These are phyloP conservation scores for Trichomalopsis sarcophagae DNA, from an alignment of 1,140 invertebrate genomes.

Conservation along the genomic window DNA sequence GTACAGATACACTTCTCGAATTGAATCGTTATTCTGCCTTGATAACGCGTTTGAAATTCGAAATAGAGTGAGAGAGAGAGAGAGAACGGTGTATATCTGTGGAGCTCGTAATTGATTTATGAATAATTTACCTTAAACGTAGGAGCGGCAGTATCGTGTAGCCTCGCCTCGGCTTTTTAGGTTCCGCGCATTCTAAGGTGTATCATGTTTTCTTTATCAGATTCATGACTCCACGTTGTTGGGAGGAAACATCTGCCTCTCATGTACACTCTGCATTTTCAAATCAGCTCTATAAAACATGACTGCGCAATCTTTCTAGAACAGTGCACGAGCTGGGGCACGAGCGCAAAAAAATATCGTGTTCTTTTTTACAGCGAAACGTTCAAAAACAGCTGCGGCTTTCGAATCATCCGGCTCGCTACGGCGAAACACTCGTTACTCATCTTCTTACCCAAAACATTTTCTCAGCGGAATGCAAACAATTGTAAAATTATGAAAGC, in stretches of 20 bases:
- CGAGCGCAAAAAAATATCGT: background rate
- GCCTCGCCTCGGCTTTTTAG: background rate
- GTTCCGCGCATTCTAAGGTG: background rate
- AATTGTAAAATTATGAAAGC: conserved; percentile 38
- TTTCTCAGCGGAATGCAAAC: background rate
- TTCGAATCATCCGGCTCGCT: background rate
- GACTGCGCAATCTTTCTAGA: background rate
- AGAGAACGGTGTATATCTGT: background rate
- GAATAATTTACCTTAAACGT: background rate
- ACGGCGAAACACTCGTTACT: background rate
- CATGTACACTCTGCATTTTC: conserved; percentile 17
- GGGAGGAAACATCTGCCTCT: conserved; percentile 10
- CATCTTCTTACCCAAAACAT: conserved; percentile 7
- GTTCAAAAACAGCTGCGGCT: background rate
- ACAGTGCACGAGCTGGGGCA: background rate
- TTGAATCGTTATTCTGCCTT: background rate
- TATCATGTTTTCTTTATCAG: conserved; percentile 36
- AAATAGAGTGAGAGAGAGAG: background rate
- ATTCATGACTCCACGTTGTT: conserved; percentile 17
- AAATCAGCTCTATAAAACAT: conserved; percentile 2
- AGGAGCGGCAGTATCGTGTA: background rate
- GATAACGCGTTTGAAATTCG: background rate
- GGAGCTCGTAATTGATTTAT: background rate
- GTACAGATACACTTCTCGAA: background rate
- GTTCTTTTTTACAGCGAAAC: background rate